These are phyloP conservation scores for Eueremaeus valkanovi DNA, from an alignment of 2,888 invertebrate genomes.

Conservation along the genomic window DNA sequence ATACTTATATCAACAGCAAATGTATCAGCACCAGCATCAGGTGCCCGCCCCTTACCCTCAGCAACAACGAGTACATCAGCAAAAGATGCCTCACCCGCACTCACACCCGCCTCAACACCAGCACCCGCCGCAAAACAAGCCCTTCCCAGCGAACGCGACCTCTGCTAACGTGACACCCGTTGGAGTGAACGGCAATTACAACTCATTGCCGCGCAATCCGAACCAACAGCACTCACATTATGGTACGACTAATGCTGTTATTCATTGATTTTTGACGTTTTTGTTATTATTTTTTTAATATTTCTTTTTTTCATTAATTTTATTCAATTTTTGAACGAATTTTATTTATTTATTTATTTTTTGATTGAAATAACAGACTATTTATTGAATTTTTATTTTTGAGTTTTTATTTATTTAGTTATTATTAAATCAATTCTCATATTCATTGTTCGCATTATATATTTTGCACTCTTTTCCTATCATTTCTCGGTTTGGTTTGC, in stretches of 20 bases:
- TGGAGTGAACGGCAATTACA: conserved; percentile 13
- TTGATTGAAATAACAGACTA: not conserved
- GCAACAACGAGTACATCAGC: not conserved
- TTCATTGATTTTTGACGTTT: not conserved
- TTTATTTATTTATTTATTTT: not conserved
- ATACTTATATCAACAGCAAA: conserved; percentile 18
- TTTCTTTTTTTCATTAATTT: not conserved
- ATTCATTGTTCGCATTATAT: too few relatives aligned
- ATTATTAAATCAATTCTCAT: too few relatives aligned
- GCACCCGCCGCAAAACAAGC: not conserved
- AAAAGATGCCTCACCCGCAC: not conserved
- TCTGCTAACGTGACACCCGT: not conserved
- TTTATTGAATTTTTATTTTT: too few relatives aligned
- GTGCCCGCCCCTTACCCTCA: not conserved
- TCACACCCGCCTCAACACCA: conserved; percentile 34
- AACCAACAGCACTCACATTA: conserved; percentile 29
- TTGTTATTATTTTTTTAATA: not conserved
- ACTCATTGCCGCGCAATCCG: conserved; percentile 20
- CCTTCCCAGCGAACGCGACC: not conserved
- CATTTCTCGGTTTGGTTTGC: too few relatives aligned
- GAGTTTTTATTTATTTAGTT: too few relatives aligned
- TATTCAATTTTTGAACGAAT: not conserved
- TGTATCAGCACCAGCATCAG: conserved; percentile 11
- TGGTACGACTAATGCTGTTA: conserved; percentile 23
- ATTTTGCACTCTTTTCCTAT: too few relatives aligned